Evolutionary conservation across 2,797 vertebrate genomes (phyloP), one percentile per base, ranked within the genome.

Genomic region (Chromobotia macracanthus): DNA sequence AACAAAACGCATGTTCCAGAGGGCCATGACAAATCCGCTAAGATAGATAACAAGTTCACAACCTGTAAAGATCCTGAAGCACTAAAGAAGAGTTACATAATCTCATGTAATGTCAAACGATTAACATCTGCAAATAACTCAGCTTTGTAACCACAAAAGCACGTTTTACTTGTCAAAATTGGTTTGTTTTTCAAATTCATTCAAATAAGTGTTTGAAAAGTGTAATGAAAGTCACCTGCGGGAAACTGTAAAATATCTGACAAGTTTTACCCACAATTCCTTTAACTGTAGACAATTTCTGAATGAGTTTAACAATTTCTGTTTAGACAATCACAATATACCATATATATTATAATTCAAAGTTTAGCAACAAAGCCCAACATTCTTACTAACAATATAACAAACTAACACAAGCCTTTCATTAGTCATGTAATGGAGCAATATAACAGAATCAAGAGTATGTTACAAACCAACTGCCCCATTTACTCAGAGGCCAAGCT

Each of bases 391-490:
- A 16, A 50, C 63, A 76, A 79, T 38, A 83, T 60, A 13, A 66
- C 64, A 51, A 76, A 79, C 8, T 50, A 80, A 75, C 61, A 46
- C 70, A 75, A 83, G 35, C 41, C 31, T 69, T 82, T 72, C 72
- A 77, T 67, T 19, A 66, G 18, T 73, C 56, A 77, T 68, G 41
- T 71, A 84, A 68, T 35, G 77, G 51, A 77, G 78, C 78, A 72
- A 50, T 75, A 74, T 11, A 65, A 71, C 63, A 46, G 53, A 69
- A 81, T 85, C 77, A 67, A 86, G 71, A 74, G 58, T 65, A 80
- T 73, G 68, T 83, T 75, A 80, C 77, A 84, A 84, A 81, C 66
- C 70, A 74, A 79, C 75, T 76, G 46, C 75, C 77, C 41, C 71
- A 74, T 82, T 84, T 79, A 76, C 83, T 25, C 46, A 61, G 67